These are phyloP conservation scores for Steinernema scapterisci DNA, from an alignment of 2,888 invertebrate genomes.

Conservation along the genomic window DNA sequence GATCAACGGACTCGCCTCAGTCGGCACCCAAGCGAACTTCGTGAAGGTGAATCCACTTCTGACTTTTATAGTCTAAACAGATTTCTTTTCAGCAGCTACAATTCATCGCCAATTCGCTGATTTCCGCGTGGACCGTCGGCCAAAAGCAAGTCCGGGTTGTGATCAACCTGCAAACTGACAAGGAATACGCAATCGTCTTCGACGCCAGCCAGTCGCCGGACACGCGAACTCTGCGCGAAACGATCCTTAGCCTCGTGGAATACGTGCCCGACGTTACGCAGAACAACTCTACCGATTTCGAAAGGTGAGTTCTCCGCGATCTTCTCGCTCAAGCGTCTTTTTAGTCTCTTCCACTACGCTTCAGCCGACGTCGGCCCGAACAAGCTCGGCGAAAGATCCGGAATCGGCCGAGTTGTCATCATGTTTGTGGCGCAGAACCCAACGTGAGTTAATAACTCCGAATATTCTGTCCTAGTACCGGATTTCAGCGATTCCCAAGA, in stretches of 20 bases:
- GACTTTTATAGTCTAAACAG: not conserved
- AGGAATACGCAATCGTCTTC: conserved; percentile 46
- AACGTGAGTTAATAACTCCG: conserved; percentile 35
- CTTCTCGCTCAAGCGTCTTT: not conserved
- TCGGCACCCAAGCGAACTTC: conserved; percentile 49
- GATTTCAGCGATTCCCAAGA: conserved; percentile 50
- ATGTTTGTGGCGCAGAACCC: conserved; percentile 49
- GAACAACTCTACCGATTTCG: conserved; percentile 49
- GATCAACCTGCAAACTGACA: conserved; percentile 50
- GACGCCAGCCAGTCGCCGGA: conserved; percentile 28
- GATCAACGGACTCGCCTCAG: conserved; percentile 48
- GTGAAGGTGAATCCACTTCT: conserved; percentile 36
- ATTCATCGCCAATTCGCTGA: conserved; percentile 49
- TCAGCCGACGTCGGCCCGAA: conserved; percentile 36
- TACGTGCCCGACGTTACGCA: conserved; percentile 47
- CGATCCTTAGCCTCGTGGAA: conserved; percentile 42
- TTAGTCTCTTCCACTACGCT: conserved; percentile 53
- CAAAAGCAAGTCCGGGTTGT: conserved; percentile 46
- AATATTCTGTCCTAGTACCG: not conserved
- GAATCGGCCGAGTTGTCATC: conserved; percentile 49
- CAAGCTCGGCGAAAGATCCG: conserved; percentile 37
- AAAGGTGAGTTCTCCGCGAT: conserved; percentile 34
- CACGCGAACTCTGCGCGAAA: conserved; percentile 36
- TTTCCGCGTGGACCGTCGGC: conserved; percentile 50
- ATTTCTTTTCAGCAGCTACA: conserved; percentile 41